Percentiles rank a stretch among this genome's conserved stretches.
Conservation (phyloP, 2,797 vertebrate genomes). For the Chanos chanos region DNA sequence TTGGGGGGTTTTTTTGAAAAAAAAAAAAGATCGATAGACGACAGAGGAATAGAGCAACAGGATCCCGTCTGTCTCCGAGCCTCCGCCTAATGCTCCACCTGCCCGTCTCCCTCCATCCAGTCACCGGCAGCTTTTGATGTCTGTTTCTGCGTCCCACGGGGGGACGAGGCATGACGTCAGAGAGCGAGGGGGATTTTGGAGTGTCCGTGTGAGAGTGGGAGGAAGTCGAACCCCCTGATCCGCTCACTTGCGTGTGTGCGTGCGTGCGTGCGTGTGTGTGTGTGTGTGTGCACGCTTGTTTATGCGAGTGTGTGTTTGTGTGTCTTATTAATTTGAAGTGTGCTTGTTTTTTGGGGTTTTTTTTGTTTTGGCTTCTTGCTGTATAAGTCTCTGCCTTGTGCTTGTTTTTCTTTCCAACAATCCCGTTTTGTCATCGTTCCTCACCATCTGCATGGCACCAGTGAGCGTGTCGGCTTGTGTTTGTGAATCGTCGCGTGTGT, state of each 20-base stretch:
- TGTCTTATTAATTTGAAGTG: no score
- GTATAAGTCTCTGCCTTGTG: neutral
- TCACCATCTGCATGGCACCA: conserved; percentile 10
- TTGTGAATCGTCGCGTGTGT: neutral
- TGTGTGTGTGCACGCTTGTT: no score
- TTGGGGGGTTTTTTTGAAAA: no score
- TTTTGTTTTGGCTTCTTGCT: conserved; percentile 8
- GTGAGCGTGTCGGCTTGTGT: conserved; percentile 5
- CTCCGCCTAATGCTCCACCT: neutral
- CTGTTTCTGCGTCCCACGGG: conserved; percentile 14
- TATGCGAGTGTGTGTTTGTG: no score
- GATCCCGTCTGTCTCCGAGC: conserved; percentile 6
- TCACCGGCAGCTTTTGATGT: conserved; percentile 4
- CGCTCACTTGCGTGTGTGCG: neutral
- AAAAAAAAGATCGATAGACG: no score
- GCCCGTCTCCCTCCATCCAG: neutral
- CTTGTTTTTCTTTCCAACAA: neutral
- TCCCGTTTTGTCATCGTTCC: neutral
- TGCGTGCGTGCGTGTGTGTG: neutral
- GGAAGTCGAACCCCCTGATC: conserved; percentile 42
- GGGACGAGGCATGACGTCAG: conserved; percentile 31
- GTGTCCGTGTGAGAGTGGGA: conserved; percentile 48
- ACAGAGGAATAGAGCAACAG: conserved; percentile 36
- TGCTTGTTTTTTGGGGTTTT: no score
- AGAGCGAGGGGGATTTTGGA: conserved; percentile 23